Conservation (phyloP, 2,113 vertebrate species). For the Psephotus haematonotus region DNA sequence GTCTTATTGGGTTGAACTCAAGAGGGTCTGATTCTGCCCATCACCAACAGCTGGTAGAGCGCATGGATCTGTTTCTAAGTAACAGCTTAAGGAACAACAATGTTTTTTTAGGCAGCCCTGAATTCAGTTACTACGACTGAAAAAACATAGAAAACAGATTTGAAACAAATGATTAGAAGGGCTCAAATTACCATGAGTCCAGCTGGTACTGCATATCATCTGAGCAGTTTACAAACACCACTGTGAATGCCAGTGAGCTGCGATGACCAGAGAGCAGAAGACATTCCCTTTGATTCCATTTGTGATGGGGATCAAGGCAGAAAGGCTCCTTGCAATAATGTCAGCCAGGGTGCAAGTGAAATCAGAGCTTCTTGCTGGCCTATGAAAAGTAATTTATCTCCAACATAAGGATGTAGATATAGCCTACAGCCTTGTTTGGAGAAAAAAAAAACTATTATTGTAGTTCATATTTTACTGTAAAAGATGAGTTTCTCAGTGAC, state of each 20-base stretch:
- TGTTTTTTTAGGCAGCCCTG: background rate
- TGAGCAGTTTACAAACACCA: fast-evolving
- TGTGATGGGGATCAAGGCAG: background rate
- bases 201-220: background rate
- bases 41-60: background rate
- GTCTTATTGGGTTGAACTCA: background rate
- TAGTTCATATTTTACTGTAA: background rate
- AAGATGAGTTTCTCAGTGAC: background rate
- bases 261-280: background rate
- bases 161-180: background rate
- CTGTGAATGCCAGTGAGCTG: background rate
- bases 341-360: background rate
- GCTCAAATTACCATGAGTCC: background rate
- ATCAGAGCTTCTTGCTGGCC: background rate
- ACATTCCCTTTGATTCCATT: background rate
- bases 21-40: background rate
- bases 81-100: background rate
- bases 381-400: background rate
- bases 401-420: background rate
- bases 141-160: background rate
- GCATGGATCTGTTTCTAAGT: background rate
- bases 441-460: background rate
- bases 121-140: background rate
- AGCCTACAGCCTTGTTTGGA: background rate
- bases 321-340: background rate